phyloP scores from a whole-genome alignment of 2,888 invertebrate genomes.

The Cinara cedri region DNA sequence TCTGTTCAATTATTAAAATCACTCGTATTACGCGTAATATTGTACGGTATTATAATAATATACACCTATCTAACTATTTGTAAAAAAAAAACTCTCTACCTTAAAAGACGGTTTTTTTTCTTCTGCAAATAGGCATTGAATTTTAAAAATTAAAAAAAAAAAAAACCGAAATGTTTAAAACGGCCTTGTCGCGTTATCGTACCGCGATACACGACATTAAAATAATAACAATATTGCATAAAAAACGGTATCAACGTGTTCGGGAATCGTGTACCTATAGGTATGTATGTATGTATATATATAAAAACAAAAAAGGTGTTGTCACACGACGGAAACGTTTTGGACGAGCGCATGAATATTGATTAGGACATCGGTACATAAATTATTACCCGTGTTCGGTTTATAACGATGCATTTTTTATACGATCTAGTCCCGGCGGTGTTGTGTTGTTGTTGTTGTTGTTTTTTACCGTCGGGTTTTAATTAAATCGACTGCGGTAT shows the following conservation, averaged over 20 bases:
- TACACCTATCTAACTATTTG: too few species aligned
- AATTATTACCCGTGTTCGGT: background rate
- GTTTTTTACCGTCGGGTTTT: constrained; percentile 3
- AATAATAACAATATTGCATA: background rate
- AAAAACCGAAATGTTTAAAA: too few species aligned
- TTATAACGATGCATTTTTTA: constrained; percentile 6
- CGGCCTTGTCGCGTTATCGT: too few species aligned
- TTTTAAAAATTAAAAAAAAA: too few species aligned
- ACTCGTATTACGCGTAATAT: too few species aligned
- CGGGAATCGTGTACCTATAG: constrained; percentile 10
- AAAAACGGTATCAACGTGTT: too few species aligned
- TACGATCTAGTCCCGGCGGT: background rate
- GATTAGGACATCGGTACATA: background rate
- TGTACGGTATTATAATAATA: too few species aligned
- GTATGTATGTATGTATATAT: background rate
- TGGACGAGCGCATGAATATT: constrained; percentile 35
- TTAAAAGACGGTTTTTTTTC: too few species aligned
- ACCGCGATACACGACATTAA: too few species aligned
- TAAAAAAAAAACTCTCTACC: too few species aligned
- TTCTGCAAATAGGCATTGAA: too few species aligned
- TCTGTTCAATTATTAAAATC: too few species aligned
- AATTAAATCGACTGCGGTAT: constrained; percentile 22
- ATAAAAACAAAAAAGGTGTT: constrained; percentile 16
- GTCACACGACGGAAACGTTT: constrained; percentile 44
- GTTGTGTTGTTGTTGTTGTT: background rate